A percentile compares a stretch with the other conserved stretches of the same genome.
Evolutionary conservation across 2,888 invertebrate species (phyloP).

Genomic region (Dorcus hopei): DNA sequence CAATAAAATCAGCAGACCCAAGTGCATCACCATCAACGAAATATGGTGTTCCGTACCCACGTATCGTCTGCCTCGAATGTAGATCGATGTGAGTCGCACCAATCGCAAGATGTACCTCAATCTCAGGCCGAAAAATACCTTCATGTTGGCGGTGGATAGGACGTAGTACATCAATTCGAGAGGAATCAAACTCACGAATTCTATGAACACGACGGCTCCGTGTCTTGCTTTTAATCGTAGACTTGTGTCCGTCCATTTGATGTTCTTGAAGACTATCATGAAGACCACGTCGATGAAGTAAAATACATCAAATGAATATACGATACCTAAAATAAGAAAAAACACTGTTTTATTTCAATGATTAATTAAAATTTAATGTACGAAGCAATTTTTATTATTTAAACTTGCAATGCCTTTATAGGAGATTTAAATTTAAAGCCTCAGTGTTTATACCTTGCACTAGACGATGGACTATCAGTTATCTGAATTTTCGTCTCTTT

Average conservation of each 20-base stretch:
- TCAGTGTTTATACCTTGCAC: no score
- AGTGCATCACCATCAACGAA: not conserved
- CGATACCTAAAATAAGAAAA: slow-evolving; percentile 5
- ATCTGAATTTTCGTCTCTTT: no score
- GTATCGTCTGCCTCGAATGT: not conserved
- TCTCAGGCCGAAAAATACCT: slow-evolving; percentile 10
- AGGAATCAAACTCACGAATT: slow-evolving; percentile 11
- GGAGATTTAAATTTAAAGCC: no score
- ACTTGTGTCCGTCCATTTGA: slow-evolving; percentile 2
- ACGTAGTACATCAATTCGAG: slow-evolving; percentile 9
- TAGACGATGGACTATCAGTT: no score
- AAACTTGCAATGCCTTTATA: no score
- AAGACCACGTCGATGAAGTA: slow-evolving; percentile 14
- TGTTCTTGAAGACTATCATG: slow-evolving; percentile 15
- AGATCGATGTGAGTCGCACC: slow-evolving; percentile 5
- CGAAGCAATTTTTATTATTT: no score
- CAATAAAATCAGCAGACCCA: not conserved
- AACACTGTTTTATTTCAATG: no score
- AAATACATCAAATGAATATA: slow-evolving; percentile 12
- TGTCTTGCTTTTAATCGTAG: slow-evolving; percentile 4
- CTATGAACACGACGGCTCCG: slow-evolving; percentile 1
- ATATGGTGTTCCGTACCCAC: not conserved
- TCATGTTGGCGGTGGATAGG: slow-evolving; percentile 7
- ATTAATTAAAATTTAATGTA: no score
- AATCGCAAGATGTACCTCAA: slow-evolving; percentile 17